These are phyloP conservation scores for Scomber scombrus DNA, from an alignment of 2,113 vertebrate species.

Conservation along the genomic window DNA sequence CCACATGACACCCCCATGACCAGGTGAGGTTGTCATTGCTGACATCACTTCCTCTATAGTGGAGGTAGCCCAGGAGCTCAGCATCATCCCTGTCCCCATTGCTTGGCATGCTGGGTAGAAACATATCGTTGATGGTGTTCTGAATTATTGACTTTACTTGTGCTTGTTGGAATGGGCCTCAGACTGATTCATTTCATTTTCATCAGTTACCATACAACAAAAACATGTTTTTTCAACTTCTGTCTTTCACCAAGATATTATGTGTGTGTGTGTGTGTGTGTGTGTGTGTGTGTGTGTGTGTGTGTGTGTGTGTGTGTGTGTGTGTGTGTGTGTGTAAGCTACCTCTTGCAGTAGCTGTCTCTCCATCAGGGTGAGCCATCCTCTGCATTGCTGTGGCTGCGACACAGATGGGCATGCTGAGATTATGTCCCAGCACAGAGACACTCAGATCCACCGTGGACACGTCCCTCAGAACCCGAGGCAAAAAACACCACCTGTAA, in stretches of 20 bases:
- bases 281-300: neutral
- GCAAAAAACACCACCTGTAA: slow-evolving; percentile 90
- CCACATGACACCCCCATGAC: slow-evolving; percentile 82
- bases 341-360: slow-evolving; percentile 92
- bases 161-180: no score
- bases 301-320: neutral
- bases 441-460: slow-evolving; percentile 88
- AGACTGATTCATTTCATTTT: no score
- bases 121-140: neutral
- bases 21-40: slow-evolving; percentile 39
- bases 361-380: slow-evolving; percentile 94
- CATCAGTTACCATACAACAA: no score
- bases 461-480: slow-evolving; percentile 91
- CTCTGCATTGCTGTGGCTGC: slow-evolving; percentile 94
- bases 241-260: no score
- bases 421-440: slow-evolving; percentile 87
- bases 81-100: slow-evolving; percentile 93
- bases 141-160: no score
- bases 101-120: slow-evolving; percentile 87
- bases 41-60: slow-evolving; percentile 93
- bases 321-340: neutral
- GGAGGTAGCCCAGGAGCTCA: slow-evolving; percentile 97
- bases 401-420: slow-evolving; percentile 92
- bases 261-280: no score
- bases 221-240: no score